Evolutionary conservation across 1,140 invertebrate species (phyloP).

Genomic region (Drosophila lacteicornis): DNA sequence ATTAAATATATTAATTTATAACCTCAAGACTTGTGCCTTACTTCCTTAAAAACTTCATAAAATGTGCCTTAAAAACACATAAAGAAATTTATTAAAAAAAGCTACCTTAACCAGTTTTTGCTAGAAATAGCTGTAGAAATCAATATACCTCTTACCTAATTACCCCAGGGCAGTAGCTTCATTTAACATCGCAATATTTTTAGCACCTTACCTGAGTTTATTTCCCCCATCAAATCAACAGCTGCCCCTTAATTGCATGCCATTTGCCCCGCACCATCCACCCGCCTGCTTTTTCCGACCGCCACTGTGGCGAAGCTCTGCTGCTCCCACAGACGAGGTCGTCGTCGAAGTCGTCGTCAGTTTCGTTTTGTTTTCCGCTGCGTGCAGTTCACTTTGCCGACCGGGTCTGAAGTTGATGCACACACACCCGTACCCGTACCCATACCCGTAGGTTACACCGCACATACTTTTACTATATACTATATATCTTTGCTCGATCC

Average conservation of each 20-base stretch:
- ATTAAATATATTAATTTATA: too few relatives aligned
- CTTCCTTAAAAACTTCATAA: too few relatives aligned
- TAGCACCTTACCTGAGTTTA: slow-evolving; percentile 15
- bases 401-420: slow-evolving; percentile 43
- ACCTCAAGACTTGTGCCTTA: neutral
- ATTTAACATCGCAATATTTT: slow-evolving; percentile 7
- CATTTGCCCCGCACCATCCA: slow-evolving; percentile 1
- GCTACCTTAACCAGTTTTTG: neutral
- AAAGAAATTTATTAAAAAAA: neutral
- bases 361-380: slow-evolving; percentile 68
- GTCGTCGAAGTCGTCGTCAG: slow-evolving; percentile 39
- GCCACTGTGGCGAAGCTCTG: slow-evolving; percentile 43
- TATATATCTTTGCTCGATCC: slow-evolving; percentile 38
- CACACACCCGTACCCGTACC: slow-evolving; percentile 6
- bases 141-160: neutral
- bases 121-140: neutral
- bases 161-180: too few relatives aligned
- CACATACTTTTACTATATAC: neutral
- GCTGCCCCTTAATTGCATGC: slow-evolving; percentile 21
- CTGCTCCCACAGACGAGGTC: slow-evolving; percentile 10
- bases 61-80: neutral
- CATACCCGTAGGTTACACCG: slow-evolving; percentile 24
- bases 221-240: slow-evolving; percentile 26
- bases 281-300: slow-evolving; percentile 33
- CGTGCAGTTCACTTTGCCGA: slow-evolving; percentile 61